Base-by-base conservation (phyloP, 2,888 invertebrate genomes). In the Augiades crinisus region DNA sequence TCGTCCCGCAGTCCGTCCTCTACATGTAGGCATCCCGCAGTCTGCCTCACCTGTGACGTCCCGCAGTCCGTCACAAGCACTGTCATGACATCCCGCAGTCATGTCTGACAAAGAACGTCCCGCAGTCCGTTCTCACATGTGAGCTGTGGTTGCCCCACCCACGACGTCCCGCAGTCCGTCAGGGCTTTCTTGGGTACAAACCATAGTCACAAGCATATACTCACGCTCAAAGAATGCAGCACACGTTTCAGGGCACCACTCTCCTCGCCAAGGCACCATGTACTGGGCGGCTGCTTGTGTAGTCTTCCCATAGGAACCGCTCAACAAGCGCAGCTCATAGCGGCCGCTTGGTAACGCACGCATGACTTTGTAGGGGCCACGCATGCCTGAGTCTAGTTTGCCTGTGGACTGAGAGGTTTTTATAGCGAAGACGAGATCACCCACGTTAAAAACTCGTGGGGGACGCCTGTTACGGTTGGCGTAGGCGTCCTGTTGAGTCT, bases 211-310 rank as follows among this genome's bases (percentile, higher is more conserved):
- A 19, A 19, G 19, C 5, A 19, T 5, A 22, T 36, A 44, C 44
- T 45, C 16, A 45, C 36, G 7, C 2, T 24, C 36, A 36, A 37
- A 36, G 27, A 36, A 37, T 2, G 27, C 17, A 0, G 46, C 12
- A 36, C 46, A 46, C 2, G 12, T 2, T 8, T 46, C 46, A 10
- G 36, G 46, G 3, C 12, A 12, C 44, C 44, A 44, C 12, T 44
- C 44, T 12, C 44, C 33, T n/a, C n/a, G 7, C 44, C 44, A 33
- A 38, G 5, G 33, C 1, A 45, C 33, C 33, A 45, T 34, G 8
- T 33, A 7, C 3, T 45, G 13, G 5, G 33, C 44, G 0, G 22
- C 44, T 0, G 44, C 44, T 14, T 45, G 33, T 0, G 44, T 33
- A 3, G 22, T 33, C 14, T 45, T 45, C 1, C 44, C 44, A 22